A percentile compares a stretch with the other conserved stretches of the same genome.
These are phyloP conservation scores for Tetrax tetrax DNA, from an alignment of 2,113 vertebrate genomes.

Conservation along the genomic window DNA sequence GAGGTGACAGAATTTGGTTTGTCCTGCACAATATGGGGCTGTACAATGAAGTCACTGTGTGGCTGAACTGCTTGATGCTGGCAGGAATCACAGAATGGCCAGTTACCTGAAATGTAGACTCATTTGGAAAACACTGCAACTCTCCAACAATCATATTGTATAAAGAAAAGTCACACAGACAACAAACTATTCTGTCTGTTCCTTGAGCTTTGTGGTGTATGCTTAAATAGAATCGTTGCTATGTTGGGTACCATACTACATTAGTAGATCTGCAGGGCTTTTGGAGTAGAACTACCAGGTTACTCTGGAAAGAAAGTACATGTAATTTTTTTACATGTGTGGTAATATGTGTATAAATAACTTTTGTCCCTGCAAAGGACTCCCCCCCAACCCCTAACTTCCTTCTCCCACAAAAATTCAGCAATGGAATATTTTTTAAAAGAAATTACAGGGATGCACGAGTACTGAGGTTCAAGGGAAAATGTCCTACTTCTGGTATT, in stretches of 20 bases:
- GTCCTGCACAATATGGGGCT: neutral
- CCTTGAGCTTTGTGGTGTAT: accelerated
- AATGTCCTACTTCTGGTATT: neutral
- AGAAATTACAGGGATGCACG: accelerated
- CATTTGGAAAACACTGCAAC: neutral
- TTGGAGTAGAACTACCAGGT: neutral
- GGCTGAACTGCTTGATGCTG: accelerated
- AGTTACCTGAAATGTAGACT: neutral
- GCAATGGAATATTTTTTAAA: accelerated
- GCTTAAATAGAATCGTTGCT: neutral
- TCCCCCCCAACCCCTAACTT: accelerated
- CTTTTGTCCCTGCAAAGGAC: neutral
- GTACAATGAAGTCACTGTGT: neutral
- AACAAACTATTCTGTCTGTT: neutral
- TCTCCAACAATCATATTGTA: neutral
- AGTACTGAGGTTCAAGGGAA: neutral
- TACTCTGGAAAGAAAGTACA: neutral
- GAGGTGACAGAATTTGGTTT: neutral
- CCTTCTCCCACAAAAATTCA: neutral
- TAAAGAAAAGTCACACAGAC: neutral
- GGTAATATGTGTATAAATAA: accelerated
- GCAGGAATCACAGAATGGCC: neutral
- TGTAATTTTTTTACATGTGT: neutral
- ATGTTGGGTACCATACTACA: accelerated
- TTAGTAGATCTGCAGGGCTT: neutral